A percentile compares a stretch with the other conserved stretches of the same genome.
phyloP scores from a whole-genome alignment of 2,113 vertebrate species.

The Callipepla californica region DNA sequence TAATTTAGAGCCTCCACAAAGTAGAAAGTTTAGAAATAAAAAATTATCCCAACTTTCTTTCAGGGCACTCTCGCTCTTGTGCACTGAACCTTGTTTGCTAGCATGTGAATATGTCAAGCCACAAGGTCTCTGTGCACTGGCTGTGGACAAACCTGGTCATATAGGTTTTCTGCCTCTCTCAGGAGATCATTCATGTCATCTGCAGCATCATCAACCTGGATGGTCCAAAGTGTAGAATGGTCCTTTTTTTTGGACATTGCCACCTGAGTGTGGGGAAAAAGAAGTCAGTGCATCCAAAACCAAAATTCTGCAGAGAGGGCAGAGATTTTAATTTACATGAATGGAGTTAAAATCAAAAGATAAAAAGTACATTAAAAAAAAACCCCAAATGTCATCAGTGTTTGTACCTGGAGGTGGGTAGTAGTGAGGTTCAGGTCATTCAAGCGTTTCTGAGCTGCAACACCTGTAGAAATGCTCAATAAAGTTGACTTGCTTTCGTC shows the following conservation, averaged over 20 bases:
- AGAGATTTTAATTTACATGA: not conserved
- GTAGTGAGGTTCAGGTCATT: slow-evolving; percentile 90
- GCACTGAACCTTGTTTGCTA: not conserved
- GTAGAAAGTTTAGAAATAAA: not conserved
- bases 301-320: not conserved
- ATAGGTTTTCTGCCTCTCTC: slow-evolving; percentile 78
- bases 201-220: slow-evolving; percentile 78
- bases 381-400: not conserved
- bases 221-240: slow-evolving; percentile 78
- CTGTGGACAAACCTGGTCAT: slow-evolving; percentile 80
- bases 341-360: not conserved
- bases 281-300: not conserved
- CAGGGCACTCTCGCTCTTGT: not conserved
- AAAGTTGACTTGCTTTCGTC: slow-evolving; percentile 87
- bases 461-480: slow-evolving; percentile 92
- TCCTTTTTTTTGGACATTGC: slow-evolving; percentile 86
- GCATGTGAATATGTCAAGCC: not conserved
- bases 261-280: slow-evolving; percentile 64
- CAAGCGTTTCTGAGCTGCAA: slow-evolving; percentile 88
- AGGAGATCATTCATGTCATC: slow-evolving; percentile 73
- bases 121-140: not conserved
- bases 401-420: slow-evolving; percentile 81
- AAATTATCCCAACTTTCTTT: not conserved
- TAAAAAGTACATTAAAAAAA: not conserved
- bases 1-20: not conserved